Evolutionary conservation across 2,888 invertebrate species (phyloP).

Genomic region (Phyllotreta cruciferae): DNA sequence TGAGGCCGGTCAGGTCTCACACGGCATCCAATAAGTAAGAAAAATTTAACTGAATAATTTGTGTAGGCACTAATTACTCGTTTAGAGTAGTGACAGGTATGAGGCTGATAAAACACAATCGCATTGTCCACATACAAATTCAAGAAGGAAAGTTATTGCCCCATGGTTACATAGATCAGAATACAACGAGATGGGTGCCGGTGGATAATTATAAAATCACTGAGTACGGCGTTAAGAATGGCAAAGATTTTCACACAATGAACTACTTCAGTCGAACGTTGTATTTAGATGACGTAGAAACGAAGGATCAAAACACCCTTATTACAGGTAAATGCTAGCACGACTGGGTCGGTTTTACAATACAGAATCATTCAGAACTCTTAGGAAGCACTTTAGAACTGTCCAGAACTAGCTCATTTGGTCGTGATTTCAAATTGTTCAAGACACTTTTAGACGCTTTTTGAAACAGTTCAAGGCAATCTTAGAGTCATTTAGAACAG

Average conservation of each 20-base stretch:
- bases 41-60: neutral
- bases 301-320: constrained; percentile 68
- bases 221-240: constrained; percentile 65
- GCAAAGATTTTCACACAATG: constrained; percentile 77
- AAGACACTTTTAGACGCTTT: too few species aligned
- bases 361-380: too few species aligned
- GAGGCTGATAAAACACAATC: constrained; percentile 73
- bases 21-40: constrained; percentile 68
- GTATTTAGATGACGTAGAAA: constrained; percentile 79
- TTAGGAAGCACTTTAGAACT: too few species aligned
- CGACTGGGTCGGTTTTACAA: neutral
- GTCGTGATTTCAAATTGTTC: too few species aligned
- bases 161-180: constrained; percentile 69
- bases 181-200: constrained; percentile 72
- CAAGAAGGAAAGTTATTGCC: constrained; percentile 74
- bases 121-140: constrained; percentile 83
- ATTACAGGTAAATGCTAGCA: constrained; percentile 68
- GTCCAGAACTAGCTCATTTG: too few species aligned
- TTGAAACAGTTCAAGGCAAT: too few species aligned
- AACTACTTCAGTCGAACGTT: constrained; percentile 77
- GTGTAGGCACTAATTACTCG: constrained; percentile 23
- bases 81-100: constrained; percentile 82
- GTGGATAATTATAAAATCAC: constrained; percentile 67
- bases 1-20: constrained; percentile 69
- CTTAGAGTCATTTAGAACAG: too few species aligned